These are phyloP conservation scores for Platysteira castanea DNA, from an alignment of 2,113 vertebrate genomes.

Conservation along the genomic window DNA sequence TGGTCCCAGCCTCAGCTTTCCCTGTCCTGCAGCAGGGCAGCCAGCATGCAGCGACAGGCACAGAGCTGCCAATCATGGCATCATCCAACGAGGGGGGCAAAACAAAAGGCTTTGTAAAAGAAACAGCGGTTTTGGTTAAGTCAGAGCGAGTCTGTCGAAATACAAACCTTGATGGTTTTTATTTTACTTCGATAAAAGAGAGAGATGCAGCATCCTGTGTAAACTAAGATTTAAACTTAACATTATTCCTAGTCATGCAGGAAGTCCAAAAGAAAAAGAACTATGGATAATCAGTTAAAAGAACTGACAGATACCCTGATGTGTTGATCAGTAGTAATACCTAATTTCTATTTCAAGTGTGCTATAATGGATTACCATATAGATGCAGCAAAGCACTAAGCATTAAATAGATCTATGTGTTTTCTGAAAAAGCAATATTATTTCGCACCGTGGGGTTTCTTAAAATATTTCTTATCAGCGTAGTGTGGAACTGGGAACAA, in stretches of 20 bases:
- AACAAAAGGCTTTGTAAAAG: not conserved
- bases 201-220: constrained; percentile 21
- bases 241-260: constrained; percentile 87
- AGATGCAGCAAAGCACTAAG: constrained; percentile 73
- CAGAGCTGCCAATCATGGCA: rapidly evolving
- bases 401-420: constrained; percentile 72
- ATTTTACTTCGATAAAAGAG: not conserved
- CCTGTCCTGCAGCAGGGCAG: not conserved
- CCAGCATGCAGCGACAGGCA: rapidly evolving
- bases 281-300: constrained; percentile 85
- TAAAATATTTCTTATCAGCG: constrained; percentile 59
- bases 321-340: constrained; percentile 83
- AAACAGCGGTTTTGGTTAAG: not conserved
- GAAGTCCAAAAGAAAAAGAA: constrained; percentile 77
- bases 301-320: constrained; percentile 71
- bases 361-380: constrained; percentile 87
- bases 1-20: not conserved
- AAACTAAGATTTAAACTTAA: constrained; percentile 63
- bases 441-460: constrained; percentile 66
- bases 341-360: constrained; percentile 89
- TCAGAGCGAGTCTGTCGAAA: not conserved
- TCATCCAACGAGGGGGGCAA: not conserved
- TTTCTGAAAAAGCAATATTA: constrained; percentile 71
- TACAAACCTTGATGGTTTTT: not conserved
- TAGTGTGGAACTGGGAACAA: constrained; percentile 53